Evolutionary conservation across 2,113 vertebrate species (phyloP).

Genomic region (Thomomys bottae): DNA sequence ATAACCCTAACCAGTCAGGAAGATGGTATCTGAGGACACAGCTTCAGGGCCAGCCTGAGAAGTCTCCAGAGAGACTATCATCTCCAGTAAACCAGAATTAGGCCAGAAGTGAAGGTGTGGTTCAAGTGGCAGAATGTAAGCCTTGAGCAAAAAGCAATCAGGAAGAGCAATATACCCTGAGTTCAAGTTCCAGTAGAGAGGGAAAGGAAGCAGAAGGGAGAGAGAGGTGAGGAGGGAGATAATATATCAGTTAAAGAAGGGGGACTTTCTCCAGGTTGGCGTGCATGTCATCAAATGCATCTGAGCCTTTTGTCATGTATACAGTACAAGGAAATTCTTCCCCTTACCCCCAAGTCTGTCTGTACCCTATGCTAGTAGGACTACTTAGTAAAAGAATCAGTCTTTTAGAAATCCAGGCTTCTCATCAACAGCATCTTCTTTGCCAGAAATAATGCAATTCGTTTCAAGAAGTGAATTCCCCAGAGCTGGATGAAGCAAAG

Average conservation of each 20-base stretch:
- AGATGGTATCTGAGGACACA: too few species aligned
- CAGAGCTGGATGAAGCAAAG: neutral
- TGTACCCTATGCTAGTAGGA: neutral
- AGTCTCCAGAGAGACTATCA: too few species aligned
- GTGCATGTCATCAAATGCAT: neutral
- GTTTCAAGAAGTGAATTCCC: neutral
- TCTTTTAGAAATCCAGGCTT: slow-evolving; percentile 53
- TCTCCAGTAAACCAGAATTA: too few species aligned
- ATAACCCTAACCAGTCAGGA: too few species aligned
- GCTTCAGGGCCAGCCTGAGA: too few species aligned
- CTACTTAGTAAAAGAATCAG: neutral
- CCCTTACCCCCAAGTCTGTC: neutral
- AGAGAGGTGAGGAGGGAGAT: neutral
- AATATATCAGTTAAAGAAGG: neutral
- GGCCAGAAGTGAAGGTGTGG: too few species aligned
- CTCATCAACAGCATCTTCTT: slow-evolving; percentile 23
- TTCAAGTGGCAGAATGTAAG: too few species aligned
- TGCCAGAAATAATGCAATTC: neutral
- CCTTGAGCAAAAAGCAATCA: too few species aligned
- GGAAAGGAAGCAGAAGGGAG: too few species aligned
- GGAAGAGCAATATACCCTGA: too few species aligned
- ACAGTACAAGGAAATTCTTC: neutral
- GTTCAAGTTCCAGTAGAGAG: too few species aligned
- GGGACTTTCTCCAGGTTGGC: neutral
- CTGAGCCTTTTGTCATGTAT: neutral